Percentiles rank a stretch among this genome's conserved stretches.
Conservation (phyloP, 2,888 invertebrate species). For the Buathra laborator region DNA sequence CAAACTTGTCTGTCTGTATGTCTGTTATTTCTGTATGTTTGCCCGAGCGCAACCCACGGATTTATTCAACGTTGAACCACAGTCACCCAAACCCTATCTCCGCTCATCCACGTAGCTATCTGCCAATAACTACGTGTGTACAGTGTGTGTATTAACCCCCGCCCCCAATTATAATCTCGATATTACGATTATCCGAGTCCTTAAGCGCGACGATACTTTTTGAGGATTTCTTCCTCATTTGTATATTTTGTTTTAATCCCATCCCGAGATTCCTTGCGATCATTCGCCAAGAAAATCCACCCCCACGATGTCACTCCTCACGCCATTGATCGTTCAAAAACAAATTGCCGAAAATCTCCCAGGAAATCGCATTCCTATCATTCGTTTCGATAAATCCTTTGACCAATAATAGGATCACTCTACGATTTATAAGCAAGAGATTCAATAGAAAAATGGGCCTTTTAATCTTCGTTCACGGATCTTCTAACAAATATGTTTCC, state of each 20-base stretch:
- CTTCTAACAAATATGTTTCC: not conserved
- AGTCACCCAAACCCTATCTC: slow-evolving; percentile 1
- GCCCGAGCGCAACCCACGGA: slow-evolving; percentile 63
- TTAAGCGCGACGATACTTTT: slow-evolving; percentile 67
- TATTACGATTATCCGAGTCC: slow-evolving; percentile 48
- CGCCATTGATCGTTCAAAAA: no score
- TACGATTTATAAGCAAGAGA: slow-evolving; percentile 10
- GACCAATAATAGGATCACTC: not conserved
- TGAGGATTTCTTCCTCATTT: slow-evolving; percentile 52
- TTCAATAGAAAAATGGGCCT: slow-evolving; percentile 16
- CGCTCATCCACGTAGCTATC: slow-evolving; percentile 46
- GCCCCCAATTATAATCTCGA: slow-evolving; percentile 44
- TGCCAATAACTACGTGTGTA: slow-evolving; percentile 53
- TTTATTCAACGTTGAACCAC: slow-evolving; percentile 31
- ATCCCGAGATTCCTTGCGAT: slow-evolving; percentile 18
- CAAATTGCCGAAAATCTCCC: no score
- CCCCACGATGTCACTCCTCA: not conserved
- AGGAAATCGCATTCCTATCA: no score
- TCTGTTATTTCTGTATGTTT: slow-evolving; percentile 59
- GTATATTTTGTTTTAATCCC: slow-evolving; percentile 41
- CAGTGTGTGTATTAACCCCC: slow-evolving; percentile 46
- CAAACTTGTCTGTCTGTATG: slow-evolving; percentile 57
- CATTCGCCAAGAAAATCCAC: not conserved
- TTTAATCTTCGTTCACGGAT: slow-evolving; percentile 12
- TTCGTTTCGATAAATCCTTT: no score